Percentiles rank a stretch among this genome's conserved stretches.
These are phyloP conservation scores for Osmerus mordax DNA, from an alignment of 2,113 vertebrate genomes.

Conservation along the genomic window DNA sequence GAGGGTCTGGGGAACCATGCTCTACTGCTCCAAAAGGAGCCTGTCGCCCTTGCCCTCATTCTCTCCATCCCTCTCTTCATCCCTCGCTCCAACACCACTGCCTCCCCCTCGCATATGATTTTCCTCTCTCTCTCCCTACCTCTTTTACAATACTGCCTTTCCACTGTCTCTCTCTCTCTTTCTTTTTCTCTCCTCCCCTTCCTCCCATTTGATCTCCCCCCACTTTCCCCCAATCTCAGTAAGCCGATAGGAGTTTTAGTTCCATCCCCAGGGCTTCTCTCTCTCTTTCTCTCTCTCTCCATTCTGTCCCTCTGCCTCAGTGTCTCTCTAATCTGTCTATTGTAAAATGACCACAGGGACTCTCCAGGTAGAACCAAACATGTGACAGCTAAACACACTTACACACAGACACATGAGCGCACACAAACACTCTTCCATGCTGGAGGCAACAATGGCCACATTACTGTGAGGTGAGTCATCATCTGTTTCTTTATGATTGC, in stretches of 20 bases:
- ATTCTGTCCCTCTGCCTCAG: neutral
- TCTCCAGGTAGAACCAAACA: slow-evolving; percentile 12
- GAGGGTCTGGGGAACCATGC: slow-evolving; percentile 41
- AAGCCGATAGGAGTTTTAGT: slow-evolving; percentile 52
- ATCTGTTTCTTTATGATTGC: slow-evolving; percentile 20
- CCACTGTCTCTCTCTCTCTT: neutral
- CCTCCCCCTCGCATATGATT: too few relatives aligned
- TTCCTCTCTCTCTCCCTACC: too few relatives aligned
- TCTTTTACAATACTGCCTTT: too few relatives aligned
- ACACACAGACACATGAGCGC: slow-evolving; percentile 24
- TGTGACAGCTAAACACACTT: slow-evolving; percentile 28
- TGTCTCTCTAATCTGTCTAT: neutral
- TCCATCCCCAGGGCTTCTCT: slow-evolving; percentile 23
- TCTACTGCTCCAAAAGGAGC: slow-evolving; percentile 46
- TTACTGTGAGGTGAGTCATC: slow-evolving; percentile 58
- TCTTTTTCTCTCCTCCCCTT: neutral
- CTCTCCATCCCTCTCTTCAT: too few relatives aligned
- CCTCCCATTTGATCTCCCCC: neutral
- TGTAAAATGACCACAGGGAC: neutral
- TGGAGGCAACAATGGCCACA: slow-evolving; percentile 47
- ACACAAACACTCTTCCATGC: slow-evolving; percentile 24
- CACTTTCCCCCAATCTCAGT: slow-evolving; percentile 30
- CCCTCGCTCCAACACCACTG: too few relatives aligned
- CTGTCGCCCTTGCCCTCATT: slow-evolving; percentile 20
- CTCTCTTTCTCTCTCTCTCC: neutral